Conservation (phyloP, 1,140 invertebrate species). For the Meloidogyne floridensis region DNA sequence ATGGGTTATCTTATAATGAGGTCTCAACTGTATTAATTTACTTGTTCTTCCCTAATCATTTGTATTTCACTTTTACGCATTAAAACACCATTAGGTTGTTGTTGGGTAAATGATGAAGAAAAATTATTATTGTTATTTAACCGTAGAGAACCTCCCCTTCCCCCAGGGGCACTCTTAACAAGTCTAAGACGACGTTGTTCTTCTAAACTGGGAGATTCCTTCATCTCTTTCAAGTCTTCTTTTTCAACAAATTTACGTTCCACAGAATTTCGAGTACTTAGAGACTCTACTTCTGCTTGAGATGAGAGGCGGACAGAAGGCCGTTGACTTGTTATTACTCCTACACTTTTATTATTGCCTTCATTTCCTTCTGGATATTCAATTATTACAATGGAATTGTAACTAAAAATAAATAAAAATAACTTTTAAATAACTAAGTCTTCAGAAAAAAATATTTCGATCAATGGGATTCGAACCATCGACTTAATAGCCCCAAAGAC, state of each 20-base stretch:
- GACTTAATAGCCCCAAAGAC: too few species aligned
- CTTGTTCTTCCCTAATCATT: slow-evolving; percentile 27
- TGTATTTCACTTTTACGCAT: slow-evolving; percentile 20
- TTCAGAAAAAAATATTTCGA: too few species aligned
- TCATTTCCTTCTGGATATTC: slow-evolving; percentile 53
- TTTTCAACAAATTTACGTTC: slow-evolving; percentile 18
- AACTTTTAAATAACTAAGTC: too few species aligned
- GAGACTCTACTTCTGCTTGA: slow-evolving; percentile 17
- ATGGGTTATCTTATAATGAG: too few species aligned
- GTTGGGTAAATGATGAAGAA: neutral
- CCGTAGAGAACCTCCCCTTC: neutral
- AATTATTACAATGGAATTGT: slow-evolving; percentile 56
- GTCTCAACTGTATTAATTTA: neutral
- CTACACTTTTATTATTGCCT: neutral
- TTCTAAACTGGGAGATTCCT: neutral
- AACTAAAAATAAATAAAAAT: slow-evolving; percentile 10
- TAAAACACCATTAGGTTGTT: slow-evolving; percentile 25
- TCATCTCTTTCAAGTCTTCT: neutral
- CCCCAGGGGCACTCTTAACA: neutral
- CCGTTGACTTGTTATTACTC: slow-evolving; percentile 35
- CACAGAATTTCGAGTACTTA: slow-evolving; percentile 30
- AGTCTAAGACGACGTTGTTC: neutral
- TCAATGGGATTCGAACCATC: too few species aligned
- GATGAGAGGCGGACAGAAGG: slow-evolving; percentile 57
- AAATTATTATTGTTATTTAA: neutral